Percentiles rank a stretch among this genome's conserved stretches.
Evolutionary conservation across 1,140 invertebrate genomes (phyloP).

Genomic region (Macrobrachium rosenbergii): DNA sequence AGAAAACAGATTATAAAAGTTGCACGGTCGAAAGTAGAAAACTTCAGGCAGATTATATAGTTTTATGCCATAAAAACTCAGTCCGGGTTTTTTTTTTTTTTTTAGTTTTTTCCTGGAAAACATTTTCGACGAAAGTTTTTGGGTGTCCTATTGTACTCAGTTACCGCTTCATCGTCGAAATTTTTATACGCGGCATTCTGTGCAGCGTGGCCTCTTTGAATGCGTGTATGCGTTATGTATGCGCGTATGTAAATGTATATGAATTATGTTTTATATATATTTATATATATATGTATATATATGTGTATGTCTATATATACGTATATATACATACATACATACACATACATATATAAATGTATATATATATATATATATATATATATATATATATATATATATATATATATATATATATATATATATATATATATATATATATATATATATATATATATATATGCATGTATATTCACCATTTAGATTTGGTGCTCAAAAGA

Average conservation of each 20-base stretch:
- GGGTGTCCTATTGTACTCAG: too few species aligned
- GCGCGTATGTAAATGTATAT: neutral
- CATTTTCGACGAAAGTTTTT: too few species aligned
- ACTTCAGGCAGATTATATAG: conserved; percentile 1
- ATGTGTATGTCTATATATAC: too few species aligned
- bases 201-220: too few species aligned
- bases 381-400: conserved; percentile 35
- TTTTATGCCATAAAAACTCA: neutral
- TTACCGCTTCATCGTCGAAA: too few species aligned
- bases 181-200: too few species aligned
- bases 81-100: neutral
- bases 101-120: too few species aligned
- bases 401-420: neutral
- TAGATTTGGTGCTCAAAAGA: too few species aligned
- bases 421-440: conserved; percentile 12
- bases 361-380: conserved; percentile 40
- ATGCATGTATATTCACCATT: neutral
- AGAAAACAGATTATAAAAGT: conserved; percentile 72
- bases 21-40: neutral
- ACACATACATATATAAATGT: conserved; percentile 23
- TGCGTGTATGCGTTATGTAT: too few species aligned
- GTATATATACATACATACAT: neutral
- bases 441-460: conserved; percentile 17
- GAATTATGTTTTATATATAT: neutral
- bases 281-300: too few species aligned